Conservation (phyloP, 2,888 invertebrate genomes). For the Halictus quadricinctus region DNA sequence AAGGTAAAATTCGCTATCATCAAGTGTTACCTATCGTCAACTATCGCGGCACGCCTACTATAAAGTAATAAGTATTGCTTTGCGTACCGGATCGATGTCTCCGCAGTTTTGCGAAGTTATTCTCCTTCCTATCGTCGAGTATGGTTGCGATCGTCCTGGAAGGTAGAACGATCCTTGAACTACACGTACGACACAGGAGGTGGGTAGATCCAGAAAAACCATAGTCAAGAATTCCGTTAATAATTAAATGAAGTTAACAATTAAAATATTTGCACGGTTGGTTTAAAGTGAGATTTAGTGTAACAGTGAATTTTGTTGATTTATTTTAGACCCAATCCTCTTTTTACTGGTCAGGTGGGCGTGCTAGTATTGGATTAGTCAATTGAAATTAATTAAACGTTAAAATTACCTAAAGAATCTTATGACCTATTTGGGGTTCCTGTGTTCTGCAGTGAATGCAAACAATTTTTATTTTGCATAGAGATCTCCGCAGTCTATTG, state of each 20-base stretch:
- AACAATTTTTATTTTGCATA: not conserved
- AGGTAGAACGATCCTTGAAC: not conserved
- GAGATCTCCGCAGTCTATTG: not conserved
- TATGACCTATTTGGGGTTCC: no score
- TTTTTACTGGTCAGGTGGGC: no score
- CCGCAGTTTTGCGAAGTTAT: not conserved
- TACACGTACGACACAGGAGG: not conserved
- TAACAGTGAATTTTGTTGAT: not conserved
- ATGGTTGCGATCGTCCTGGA: not conserved
- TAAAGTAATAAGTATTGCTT: slow-evolving; percentile 21
- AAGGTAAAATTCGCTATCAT: not conserved
- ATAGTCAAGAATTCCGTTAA: not conserved
- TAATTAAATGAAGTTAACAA: no score
- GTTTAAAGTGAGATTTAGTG: not conserved
- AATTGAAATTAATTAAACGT: no score
- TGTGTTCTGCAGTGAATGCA: not conserved
- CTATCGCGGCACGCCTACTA: slow-evolving; percentile 1
- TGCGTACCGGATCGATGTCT: slow-evolving; percentile 14
- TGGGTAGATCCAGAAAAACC: not conserved
- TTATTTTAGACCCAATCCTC: not conserved
- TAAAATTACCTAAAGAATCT: no score
- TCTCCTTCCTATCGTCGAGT: not conserved
- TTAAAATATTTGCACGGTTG: not conserved
- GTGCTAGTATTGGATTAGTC: no score
- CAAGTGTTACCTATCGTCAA: not conserved